These are phyloP conservation scores for Sciurus vulgaris DNA, from an alignment of 2,797 vertebrate species.

Conservation along the genomic window DNA sequence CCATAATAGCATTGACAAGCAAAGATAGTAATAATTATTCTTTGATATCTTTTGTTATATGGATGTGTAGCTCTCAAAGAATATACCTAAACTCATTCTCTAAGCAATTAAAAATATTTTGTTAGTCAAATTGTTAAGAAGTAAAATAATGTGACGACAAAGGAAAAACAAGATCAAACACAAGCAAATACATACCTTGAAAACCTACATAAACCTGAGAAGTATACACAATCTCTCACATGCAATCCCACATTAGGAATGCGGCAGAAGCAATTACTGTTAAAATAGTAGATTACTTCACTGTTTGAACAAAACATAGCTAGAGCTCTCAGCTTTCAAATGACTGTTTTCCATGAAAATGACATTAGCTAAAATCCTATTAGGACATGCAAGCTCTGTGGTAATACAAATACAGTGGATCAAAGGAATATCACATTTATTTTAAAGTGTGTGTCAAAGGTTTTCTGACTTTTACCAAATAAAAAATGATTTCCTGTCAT, in stretches of 20 bases:
- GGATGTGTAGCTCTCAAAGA: neutral
- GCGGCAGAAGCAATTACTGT: constrained; percentile 7
- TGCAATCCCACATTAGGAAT: neutral
- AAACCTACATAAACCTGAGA: neutral
- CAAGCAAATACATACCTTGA: constrained; percentile 76
- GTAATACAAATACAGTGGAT: constrained; percentile 12
- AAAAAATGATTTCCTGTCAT: constrained; percentile 43
- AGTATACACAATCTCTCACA: constrained; percentile 5
- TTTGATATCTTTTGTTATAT: neutral
- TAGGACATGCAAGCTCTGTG: constrained; percentile 12
- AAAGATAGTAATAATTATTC: neutral
- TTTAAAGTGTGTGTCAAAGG: constrained; percentile 37
- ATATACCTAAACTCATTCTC: neutral
- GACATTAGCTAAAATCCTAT: constrained; percentile 45
- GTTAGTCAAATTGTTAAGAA: constrained; percentile 6
- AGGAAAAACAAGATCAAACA: constrained; percentile 8
- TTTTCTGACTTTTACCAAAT: constrained; percentile 66
- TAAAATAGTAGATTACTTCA: neutral
- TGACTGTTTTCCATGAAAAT: constrained; percentile 52
- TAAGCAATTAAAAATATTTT: constrained; percentile 29
- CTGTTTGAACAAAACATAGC: constrained; percentile 53
- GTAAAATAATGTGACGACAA: neutral
- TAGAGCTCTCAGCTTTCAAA: constrained; percentile 34
- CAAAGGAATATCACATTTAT: constrained; percentile 21
- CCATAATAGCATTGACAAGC: neutral